Evolutionary conservation across 2,797 vertebrate species (phyloP).

Genomic region (Typhlichthys subterraneus): DNA sequence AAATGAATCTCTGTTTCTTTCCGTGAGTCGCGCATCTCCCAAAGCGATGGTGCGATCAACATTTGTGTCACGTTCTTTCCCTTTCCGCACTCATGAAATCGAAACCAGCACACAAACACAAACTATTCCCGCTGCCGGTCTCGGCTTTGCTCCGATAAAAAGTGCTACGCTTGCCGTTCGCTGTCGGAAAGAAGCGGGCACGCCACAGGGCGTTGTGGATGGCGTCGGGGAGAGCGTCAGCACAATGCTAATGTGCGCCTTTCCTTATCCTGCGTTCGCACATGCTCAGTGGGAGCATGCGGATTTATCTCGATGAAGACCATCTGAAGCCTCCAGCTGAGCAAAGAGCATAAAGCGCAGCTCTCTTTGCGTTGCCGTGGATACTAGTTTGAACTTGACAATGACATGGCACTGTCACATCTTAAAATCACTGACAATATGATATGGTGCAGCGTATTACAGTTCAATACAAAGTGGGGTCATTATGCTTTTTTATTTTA

Average conservation of each 20-base stretch:
- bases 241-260: conserved; percentile 25
- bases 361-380: too few relatives aligned
- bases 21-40: conserved; percentile 39
- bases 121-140: conserved; percentile 31
- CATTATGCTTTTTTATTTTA: too few relatives aligned
- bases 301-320: too few relatives aligned
- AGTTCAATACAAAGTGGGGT: too few relatives aligned
- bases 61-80: conserved; percentile 37
- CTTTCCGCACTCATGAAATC: conserved; percentile 25
- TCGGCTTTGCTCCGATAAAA: conserved; percentile 43
- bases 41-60: conserved; percentile 52
- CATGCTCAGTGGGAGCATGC: too few relatives aligned
- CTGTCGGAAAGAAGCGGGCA: background rate
- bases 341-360: too few relatives aligned
- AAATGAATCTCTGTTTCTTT: conserved; percentile 45
- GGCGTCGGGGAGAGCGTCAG: conserved; percentile 23
- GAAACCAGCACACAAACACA: conserved; percentile 20
- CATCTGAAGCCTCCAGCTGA: too few relatives aligned
- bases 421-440: too few relatives aligned
- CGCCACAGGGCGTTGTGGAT: background rate
- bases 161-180: conserved; percentile 33
- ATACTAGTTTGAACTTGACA: too few relatives aligned
- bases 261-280: too few relatives aligned
- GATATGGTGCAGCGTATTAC: too few relatives aligned
- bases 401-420: too few relatives aligned